A percentile compares a stretch with the other conserved stretches of the same genome.
phyloP scores from a whole-genome alignment of 2,888 invertebrate species.

The Aplocera efformata region DNA sequence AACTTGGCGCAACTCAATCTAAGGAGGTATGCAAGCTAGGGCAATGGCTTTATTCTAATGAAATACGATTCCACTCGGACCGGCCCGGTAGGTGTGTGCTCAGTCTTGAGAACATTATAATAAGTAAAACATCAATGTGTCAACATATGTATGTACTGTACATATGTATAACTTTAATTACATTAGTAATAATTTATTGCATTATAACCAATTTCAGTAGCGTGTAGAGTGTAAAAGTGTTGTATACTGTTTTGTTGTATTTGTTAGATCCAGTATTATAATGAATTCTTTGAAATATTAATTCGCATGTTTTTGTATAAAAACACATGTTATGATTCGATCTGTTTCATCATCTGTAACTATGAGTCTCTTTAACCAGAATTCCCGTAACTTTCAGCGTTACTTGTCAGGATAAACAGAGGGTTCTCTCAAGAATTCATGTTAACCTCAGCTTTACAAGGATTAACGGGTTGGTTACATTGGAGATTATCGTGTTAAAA shows the following conservation, averaged over 20 bases:
- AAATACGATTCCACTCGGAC: no score
- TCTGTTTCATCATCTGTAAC: slow-evolving; percentile 11
- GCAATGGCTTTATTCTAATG: no score
- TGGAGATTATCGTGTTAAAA: not conserved
- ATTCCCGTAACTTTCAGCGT: no score
- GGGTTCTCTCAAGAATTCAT: no score
- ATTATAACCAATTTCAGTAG: slow-evolving; percentile 56
- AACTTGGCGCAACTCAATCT: no score
- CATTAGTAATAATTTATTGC: slow-evolving; percentile 43
- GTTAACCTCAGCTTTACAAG: not conserved
- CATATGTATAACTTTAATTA: slow-evolving; percentile 22
- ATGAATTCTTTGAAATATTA: slow-evolving; percentile 63
- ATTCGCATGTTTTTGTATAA: no score
- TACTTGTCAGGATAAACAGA: not conserved
- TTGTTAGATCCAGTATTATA: slow-evolving; percentile 17
- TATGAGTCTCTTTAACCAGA: no score
- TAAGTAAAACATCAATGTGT: no score
- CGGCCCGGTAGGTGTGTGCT: no score
- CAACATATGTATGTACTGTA: slow-evolving; percentile 6
- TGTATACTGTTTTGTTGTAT: slow-evolving; percentile 32
- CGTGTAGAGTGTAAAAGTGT: slow-evolving; percentile 68
- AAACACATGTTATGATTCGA: slow-evolving; percentile 7
- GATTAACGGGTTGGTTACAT: no score
- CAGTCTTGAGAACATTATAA: no score
- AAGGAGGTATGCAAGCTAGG: no score